phyloP scores from a whole-genome alignment of 2,113 vertebrate species.

The Notarius lentiginosus region DNA sequence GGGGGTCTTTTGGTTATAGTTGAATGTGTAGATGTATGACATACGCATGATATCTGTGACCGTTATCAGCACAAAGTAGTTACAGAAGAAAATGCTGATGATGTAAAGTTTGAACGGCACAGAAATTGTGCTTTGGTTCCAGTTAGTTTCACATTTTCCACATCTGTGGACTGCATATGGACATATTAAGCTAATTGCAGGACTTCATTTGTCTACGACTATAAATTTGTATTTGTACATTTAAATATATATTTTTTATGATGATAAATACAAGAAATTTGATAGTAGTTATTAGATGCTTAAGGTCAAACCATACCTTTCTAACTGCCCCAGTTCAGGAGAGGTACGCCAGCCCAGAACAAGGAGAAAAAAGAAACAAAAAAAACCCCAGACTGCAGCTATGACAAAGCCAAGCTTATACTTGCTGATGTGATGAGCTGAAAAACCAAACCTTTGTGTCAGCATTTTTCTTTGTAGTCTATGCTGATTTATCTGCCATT shows the following conservation, averaged over 20 bases:
- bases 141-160: conserved; percentile 49
- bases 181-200: not conserved
- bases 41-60: conserved; percentile 42
- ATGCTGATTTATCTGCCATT: conserved; percentile 48
- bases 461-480: conserved; percentile 23
- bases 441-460: conserved; percentile 38
- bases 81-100: conserved; percentile 49
- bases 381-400: conserved; percentile 43
- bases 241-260: not conserved
- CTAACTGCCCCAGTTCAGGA: conserved; percentile 61
- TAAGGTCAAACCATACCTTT: conserved; percentile 47
- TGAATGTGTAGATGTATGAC: conserved; percentile 50
- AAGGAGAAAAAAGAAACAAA: conserved; percentile 33
- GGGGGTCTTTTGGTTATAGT: conserved; percentile 43
- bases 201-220: not conserved
- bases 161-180: conserved; percentile 43
- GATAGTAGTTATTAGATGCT: not conserved
- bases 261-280: not conserved
- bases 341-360: conserved; percentile 57
- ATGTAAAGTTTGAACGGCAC: conserved; percentile 36
- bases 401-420: conserved; percentile 48
- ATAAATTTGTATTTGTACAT: not conserved
- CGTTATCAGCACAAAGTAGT: conserved; percentile 54
- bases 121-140: conserved; percentile 49
- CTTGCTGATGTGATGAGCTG: conserved; percentile 53